A percentile compares a stretch with the other conserved stretches of the same genome.
Conservation (phyloP, 1,140 invertebrate species). For the Tetramorium simillimum region DNA sequence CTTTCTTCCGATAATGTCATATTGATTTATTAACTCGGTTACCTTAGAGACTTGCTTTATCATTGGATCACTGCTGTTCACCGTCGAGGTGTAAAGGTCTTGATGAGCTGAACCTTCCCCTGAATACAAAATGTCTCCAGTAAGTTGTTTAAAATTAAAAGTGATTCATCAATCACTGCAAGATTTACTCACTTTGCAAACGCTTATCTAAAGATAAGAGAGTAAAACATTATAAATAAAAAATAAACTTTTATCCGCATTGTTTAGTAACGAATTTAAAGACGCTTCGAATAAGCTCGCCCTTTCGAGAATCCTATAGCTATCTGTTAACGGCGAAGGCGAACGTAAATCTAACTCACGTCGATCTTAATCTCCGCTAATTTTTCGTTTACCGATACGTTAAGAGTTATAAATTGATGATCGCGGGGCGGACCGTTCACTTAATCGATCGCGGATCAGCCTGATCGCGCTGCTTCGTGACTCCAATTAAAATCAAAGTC, state of each 20-base stretch:
- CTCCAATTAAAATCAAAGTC: background rate
- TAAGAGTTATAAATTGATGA: background rate
- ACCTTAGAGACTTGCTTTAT: constrained; percentile 65
- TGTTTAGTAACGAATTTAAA: background rate
- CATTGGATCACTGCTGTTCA: background rate
- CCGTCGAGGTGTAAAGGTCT: background rate
- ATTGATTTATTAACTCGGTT: constrained; percentile 73
- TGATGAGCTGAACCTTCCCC: background rate
- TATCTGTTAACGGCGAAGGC: background rate
- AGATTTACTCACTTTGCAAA: background rate
- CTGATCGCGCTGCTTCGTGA: background rate
- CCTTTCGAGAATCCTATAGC: background rate
- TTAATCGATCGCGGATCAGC: background rate
- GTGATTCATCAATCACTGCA: background rate
- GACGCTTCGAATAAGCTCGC: background rate
- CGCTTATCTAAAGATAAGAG: background rate
- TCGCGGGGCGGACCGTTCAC: background rate
- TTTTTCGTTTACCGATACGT: background rate
- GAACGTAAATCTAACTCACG: background rate
- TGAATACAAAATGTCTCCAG: background rate
- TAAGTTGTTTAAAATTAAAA: background rate
- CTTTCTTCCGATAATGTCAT: constrained; percentile 37
- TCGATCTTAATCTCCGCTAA: background rate
- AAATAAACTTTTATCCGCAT: background rate
- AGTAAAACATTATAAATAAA: background rate